Percentiles rank a stretch among this genome's conserved stretches.
Evolutionary conservation across 2,113 vertebrate species (phyloP).

Genomic region (Mola mola): DNA sequence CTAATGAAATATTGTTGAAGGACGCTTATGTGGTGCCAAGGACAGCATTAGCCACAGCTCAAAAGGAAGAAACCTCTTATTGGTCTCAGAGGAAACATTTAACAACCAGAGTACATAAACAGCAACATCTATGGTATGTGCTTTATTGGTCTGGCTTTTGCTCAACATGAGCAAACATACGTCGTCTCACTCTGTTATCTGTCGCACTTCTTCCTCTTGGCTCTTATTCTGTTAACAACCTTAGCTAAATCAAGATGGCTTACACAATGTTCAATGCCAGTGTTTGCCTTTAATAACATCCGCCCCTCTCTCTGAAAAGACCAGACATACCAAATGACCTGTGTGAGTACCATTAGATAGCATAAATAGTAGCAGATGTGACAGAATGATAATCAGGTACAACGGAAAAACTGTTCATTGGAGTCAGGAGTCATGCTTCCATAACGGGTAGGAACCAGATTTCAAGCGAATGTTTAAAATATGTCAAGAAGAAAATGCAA

Average conservation of each 20-base stretch:
- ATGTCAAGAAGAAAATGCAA: too few relatives aligned
- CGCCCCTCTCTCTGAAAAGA: not conserved
- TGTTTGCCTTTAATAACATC: not conserved
- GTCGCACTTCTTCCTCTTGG: not conserved
- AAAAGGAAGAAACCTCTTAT: conserved; percentile 21
- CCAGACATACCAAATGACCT: too few relatives aligned
- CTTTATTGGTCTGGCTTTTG: too few relatives aligned
- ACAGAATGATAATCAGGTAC: too few relatives aligned
- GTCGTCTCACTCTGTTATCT: not conserved
- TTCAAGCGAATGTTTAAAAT: too few relatives aligned
- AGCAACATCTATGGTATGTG: not conserved
- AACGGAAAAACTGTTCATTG: too few relatives aligned
- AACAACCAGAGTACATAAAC: not conserved
- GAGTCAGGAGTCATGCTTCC: too few relatives aligned
- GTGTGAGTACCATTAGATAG: too few relatives aligned
- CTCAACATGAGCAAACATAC: not conserved
- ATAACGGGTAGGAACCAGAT: too few relatives aligned
- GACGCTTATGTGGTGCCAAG: conserved; percentile 7
- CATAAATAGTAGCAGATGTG: not conserved
- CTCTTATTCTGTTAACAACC: not conserved
- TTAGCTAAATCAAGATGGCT: not conserved
- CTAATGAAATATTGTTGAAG: conserved; percentile 29
- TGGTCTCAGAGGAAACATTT: conserved; percentile 19
- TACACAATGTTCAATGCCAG: not conserved
- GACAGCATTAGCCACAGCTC: conserved; percentile 24